Percentiles rank a stretch among this genome's conserved stretches.
Evolutionary conservation across 2,888 invertebrate genomes (phyloP).

Genomic region (Drepanosiphum platanoidis): DNA sequence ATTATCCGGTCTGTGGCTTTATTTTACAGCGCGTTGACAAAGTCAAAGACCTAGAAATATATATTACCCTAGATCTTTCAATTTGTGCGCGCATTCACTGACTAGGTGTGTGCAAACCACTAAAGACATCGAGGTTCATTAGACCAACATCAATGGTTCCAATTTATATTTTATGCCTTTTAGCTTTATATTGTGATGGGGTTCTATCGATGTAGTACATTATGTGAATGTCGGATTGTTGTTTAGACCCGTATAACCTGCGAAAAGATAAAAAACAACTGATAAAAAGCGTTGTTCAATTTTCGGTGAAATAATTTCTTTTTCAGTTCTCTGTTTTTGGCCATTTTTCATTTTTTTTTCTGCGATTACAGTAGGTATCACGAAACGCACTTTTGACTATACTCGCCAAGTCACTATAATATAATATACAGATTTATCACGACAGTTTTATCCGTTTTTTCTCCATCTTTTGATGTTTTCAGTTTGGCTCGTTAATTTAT

Average conservation of each 20-base stretch:
- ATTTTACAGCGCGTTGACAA: background rate
- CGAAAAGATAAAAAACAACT: background rate
- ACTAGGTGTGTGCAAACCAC: background rate
- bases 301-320: too few species aligned
- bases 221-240: background rate
- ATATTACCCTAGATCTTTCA: background rate
- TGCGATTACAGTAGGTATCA: too few species aligned
- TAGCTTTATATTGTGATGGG: background rate
- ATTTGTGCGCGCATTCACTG: background rate
- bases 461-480: too few species aligned
- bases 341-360: too few species aligned
- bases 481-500: too few species aligned
- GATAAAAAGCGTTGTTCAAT: too few species aligned
- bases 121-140: background rate
- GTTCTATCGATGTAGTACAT: background rate
- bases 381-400: too few species aligned
- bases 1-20: background rate
- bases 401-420: too few species aligned
- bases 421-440: too few species aligned
- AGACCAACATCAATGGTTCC: background rate
- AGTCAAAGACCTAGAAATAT: background rate
- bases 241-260: background rate
- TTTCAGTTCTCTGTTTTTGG: too few species aligned
- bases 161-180: constrained; percentile 5
- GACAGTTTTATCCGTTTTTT: too few species aligned